Base-by-base conservation (phyloP, 2,888 invertebrate genomes). In the Agriopis aurantiaria region DNA sequence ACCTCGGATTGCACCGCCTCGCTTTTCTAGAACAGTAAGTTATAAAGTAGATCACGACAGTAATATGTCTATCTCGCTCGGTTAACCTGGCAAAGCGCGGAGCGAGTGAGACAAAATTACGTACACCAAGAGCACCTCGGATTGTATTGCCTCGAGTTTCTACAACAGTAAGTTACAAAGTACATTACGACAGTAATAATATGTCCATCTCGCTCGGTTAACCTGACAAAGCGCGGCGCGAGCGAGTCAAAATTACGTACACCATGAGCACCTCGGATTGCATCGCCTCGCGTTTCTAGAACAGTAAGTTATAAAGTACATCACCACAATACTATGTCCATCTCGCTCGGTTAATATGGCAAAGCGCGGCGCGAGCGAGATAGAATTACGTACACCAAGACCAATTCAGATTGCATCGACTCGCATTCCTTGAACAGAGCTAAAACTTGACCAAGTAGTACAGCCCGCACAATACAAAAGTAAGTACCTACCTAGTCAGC, bases 21-120 rank as follows among this genome's bases (percentile, higher is more conserved):
- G 89, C 90, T 48, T 92, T 91, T 80, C 78, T 91, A 55, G 91
- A 91, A 82, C 89, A 90, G 91, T 91, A 63, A 55, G 48, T 58
- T 58, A 23, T 9, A 33, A 10, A 23, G 11, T 1, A 17, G 12
- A 53, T 7, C 17, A 9, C 10, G 17, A 45, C 23, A 53, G 46
- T 70, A 33, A 46, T 58, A 59, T 58, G 55, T 46, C 46, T 0
- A 63, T 90, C 89, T 90, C 89, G 85, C 77, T 87, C 85, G 71
- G 68, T 88, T 91, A 95, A 89, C 84, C 80, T 88, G 88, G 88
- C 95, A 68, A 82, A 84, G 77, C 88, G 86, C 72, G 90, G 96
- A 88, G 96, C 96, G 88, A 96, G 92, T 85, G 95, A 97, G 95
- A 97, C 97, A 88, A 97, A 97, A 91, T 97, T 12, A n/a, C 43